These are phyloP conservation scores for Chauna torquata DNA, from an alignment of 2,113 vertebrate species.

Conservation along the genomic window DNA sequence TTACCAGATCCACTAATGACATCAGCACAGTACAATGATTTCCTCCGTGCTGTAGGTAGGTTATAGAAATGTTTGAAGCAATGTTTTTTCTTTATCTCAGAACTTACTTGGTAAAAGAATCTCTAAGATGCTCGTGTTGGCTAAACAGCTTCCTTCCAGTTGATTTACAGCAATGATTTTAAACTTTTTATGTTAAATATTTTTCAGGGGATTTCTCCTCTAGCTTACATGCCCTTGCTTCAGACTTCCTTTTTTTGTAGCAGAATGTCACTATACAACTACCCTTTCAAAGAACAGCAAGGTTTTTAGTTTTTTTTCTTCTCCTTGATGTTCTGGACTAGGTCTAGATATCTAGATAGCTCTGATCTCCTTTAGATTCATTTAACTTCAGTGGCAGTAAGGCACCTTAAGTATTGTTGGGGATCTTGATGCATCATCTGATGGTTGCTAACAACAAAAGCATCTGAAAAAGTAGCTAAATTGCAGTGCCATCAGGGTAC, in stretches of 20 bases:
- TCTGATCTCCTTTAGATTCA: not conserved
- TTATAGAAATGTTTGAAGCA: not conserved
- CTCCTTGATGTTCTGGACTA: not conserved
- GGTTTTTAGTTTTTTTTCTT: not conserved
- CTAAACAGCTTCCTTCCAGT: not conserved
- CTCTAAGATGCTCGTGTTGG: not conserved
- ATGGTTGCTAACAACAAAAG: not conserved
- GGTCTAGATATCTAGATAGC: not conserved
- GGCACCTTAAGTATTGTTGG: not conserved
- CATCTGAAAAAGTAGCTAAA: not conserved
- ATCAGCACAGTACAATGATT: conserved; percentile 90
- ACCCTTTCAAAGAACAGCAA: not conserved
- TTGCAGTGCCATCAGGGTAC: not conserved
- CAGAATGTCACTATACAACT: not conserved
- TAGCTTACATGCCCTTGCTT: not conserved
- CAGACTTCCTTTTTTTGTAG: not conserved
- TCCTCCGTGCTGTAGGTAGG: conserved; percentile 93
- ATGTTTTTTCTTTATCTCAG: not conserved
- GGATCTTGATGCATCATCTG: not conserved
- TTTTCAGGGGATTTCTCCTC: not conserved
- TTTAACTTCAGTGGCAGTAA: not conserved
- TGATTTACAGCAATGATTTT: not conserved
- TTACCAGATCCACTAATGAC: conserved; percentile 96
- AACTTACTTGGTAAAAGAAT: not conserved
- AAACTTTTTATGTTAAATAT: not conserved